Base-by-base conservation (phyloP, 2,113 vertebrate species). In the Promerops cafer region DNA sequence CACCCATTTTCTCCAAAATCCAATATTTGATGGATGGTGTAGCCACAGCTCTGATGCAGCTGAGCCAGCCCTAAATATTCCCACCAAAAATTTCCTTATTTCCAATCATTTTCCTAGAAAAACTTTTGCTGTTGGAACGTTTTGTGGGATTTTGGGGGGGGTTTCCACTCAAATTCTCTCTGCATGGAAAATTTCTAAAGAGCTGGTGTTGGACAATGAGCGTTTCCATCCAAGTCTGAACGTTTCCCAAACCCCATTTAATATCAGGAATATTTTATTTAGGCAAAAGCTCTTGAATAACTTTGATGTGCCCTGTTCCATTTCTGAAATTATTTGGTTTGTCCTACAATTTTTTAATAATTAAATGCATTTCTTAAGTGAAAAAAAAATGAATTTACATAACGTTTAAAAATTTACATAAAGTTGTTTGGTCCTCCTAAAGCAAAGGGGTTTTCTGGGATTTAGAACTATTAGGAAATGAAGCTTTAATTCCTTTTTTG, bases 71-170 rank as follows among this genome's bases (percentile, higher is more conserved):
- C 16, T 33, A 35, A 87, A 65, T 3, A 30, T 7, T 60, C 27
- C 40, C 39, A 27, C 30, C 6, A 27, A 82, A 85, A 65, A 30
- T 3, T 70, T 16, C 22, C 8, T 24, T 15, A 5, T 65, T 85
- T 40, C 35, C 22, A 45, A 14, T 6, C 2, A 10, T 37, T 91
- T 74, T 56, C 42, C 40, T 3, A 22, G 5, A 39, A 76, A 15
- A 57, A 31, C 0, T 0, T 24, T 60, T 4, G 2, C 1, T n/a
- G 10, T 6, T 44, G 23, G 45, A 27, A 56, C 10, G 8, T 45
- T 85, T 35, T 22, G 4, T 9, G 20, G 31, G 23, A 24, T 61
- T 79, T 89, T 35, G 1, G 3, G 9, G n/a, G 15, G 5, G 0
- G 0, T 16, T 16, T 18, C 63, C 60, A 56, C 40, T 74, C 37